Percentiles rank a stretch among this genome's conserved stretches.
Conservation (phyloP, 2,888 invertebrate genomes). For the Acronicta leporina region DNA sequence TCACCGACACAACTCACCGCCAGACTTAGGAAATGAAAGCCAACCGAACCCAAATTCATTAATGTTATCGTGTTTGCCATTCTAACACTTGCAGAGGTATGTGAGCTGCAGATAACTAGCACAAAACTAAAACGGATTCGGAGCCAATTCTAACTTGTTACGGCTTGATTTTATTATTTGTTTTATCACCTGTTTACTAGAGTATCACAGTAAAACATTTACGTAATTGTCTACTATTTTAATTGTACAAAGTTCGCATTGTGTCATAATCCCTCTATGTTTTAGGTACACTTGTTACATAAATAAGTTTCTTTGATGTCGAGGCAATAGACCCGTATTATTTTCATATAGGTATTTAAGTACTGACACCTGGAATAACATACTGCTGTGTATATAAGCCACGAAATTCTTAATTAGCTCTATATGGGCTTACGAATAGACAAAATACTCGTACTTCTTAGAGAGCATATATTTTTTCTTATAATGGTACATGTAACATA, state of each 20-base stretch:
- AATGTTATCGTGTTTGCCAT: slow-evolving; percentile 77
- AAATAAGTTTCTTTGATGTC: slow-evolving; percentile 3
- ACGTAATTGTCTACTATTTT: slow-evolving; percentile 17
- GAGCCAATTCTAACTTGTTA: slow-evolving; percentile 37
- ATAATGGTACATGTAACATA: too few species aligned
- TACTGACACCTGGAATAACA: background rate
- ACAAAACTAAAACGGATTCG: slow-evolving; percentile 47
- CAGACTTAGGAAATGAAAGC: slow-evolving; percentile 78
- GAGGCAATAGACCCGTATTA: slow-evolving; percentile 1
- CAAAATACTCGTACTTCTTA: background rate
- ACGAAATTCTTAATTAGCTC: slow-evolving; percentile 32
- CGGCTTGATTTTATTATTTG: slow-evolving; percentile 32
- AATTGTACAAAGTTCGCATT: slow-evolving; percentile 9
- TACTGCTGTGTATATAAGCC: slow-evolving; percentile 8
- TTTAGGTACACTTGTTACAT: slow-evolving; percentile 1
- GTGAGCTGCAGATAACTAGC: slow-evolving; percentile 62
- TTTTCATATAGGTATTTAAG: background rate
- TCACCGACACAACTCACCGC: slow-evolving; percentile 65
- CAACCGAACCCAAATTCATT: slow-evolving; percentile 80
- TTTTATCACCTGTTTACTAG: slow-evolving; percentile 17
- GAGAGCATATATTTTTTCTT: too few species aligned
- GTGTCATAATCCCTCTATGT: background rate
- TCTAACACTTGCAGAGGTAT: slow-evolving; percentile 67
- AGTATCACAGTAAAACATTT: slow-evolving; percentile 4
- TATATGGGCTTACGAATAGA: slow-evolving; percentile 8